Evolutionary conservation across 30 jellyfish, hydroid and myxozoan species (phyloP).

Genomic region (Calvadosia cruxmelitensis): DNA sequence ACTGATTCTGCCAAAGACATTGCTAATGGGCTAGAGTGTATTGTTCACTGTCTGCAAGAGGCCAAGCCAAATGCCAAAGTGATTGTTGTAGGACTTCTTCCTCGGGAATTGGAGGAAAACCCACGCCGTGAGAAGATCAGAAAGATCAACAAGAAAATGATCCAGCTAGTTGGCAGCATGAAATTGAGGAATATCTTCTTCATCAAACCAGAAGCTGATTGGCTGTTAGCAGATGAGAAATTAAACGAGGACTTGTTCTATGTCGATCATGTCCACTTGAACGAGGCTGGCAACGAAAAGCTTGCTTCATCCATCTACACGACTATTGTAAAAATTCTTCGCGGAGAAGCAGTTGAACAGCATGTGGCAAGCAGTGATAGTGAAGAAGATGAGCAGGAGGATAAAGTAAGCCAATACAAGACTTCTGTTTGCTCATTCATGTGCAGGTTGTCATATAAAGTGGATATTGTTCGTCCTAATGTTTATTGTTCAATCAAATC

Average conservation of each 20-base stretch:
- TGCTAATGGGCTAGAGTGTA: conserved; percentile 72
- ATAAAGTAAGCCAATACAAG: conserved; percentile 1
- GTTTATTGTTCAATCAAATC: too few species aligned
- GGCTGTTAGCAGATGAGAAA: conserved; percentile 72
- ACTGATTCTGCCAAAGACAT: conserved; percentile 76
- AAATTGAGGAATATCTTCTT: conserved; percentile 66
- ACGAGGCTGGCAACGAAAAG: conserved; percentile 77
- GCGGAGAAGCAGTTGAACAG: conserved; percentile 40
- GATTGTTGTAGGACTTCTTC: conserved; percentile 71
- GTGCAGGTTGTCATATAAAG: too few species aligned
- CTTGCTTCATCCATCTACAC: conserved; percentile 59
- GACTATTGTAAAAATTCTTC: conserved; percentile 48
- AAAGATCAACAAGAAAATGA: conserved; percentile 64
- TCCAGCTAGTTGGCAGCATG: conserved; percentile 58
- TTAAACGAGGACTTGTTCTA: conserved; percentile 44
- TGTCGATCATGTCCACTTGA: conserved; percentile 63
- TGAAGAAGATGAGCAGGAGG: conserved; percentile 38
- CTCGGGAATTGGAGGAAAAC: conserved; percentile 62
- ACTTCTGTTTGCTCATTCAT: too few species aligned
- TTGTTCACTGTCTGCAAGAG: conserved; percentile 74
- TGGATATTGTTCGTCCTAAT: too few species aligned
- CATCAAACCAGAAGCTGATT: conserved; percentile 80
- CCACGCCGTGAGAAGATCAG: conserved; percentile 58
- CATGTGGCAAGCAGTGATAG: conserved; percentile 60
- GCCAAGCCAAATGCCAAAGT: conserved; percentile 93